Percentiles rank a stretch among this genome's conserved stretches.
Conservation (phyloP, 2,797 vertebrate genomes). For the Squalus acanthias region DNA sequence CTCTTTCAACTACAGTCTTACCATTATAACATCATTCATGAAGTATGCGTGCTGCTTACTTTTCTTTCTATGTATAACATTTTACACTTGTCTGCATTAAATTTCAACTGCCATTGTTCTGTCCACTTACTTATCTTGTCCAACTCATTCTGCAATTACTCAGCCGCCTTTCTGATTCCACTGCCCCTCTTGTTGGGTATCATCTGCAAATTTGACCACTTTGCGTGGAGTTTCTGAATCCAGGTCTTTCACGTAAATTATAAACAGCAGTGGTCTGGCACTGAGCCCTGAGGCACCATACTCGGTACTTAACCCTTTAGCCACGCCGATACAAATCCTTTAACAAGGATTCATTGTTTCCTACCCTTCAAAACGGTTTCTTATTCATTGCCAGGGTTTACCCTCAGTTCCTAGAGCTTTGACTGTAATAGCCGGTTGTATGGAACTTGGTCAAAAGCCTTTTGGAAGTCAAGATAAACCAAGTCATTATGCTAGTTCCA, state of each 20-base stretch:
- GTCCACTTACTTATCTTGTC: background rate
- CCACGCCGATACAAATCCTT: background rate
- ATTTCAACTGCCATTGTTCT: background rate
- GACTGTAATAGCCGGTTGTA: background rate
- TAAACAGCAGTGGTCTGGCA: background rate
- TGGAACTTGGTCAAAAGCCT: background rate
- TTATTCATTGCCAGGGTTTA: background rate
- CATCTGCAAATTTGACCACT: background rate
- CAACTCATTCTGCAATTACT: background rate
- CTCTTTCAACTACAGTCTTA: background rate
- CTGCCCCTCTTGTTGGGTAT: background rate
- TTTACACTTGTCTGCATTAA: background rate
- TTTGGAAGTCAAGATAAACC: background rate
- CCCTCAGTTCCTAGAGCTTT: background rate
- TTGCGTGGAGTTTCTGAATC: background rate
- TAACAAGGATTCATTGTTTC: background rate
- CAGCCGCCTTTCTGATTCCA: background rate
- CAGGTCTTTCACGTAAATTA: background rate
- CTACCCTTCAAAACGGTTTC: background rate
- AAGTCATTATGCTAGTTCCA: background rate
- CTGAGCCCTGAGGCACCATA: background rate
- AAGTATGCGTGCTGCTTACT: background rate
- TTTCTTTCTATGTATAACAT: background rate
- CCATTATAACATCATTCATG: background rate
- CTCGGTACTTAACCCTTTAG: background rate